Evolutionary conservation across 2,888 invertebrate species (phyloP), one percentile per base, ranked within the genome.

Genomic region (Eupithecia exiguata): DNA sequence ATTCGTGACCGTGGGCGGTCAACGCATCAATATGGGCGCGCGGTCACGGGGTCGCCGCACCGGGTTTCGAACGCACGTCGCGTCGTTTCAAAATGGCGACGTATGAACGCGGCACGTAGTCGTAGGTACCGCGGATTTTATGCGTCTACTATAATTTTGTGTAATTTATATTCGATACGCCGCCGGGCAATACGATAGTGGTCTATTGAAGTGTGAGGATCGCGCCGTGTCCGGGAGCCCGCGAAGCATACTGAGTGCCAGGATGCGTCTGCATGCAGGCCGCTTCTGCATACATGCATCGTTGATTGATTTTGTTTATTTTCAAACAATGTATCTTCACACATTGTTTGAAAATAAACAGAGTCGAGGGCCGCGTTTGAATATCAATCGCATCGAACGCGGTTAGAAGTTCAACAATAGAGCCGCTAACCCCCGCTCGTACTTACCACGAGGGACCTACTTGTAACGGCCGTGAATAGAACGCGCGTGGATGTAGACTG

Each of bases 91-190:
- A 88, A 87, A 89, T 88, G 88, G 88, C 89, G 87, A 83, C 86
- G 80, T 72, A 79, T 80, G 78, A 82, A 83, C 82, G 82, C 79
- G 82, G 82, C 86, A 87, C 85, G 87, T 58, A 58, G 12, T n/a
- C 36, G 9, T 62, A 62, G 7, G 30, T 84, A 83, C 83, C 84
- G 89, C 87, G 82, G 88, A 88, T 87, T 88, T 88, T 88, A 88
- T 89, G 87, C 88, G 87, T 86, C 87, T 88, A 85, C 88, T 88
- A 89, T 89, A 88, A 89, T 89, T 88, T 92, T 85, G 89, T 90
- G 89, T 92, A 92, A 92, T 94, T 93, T 92, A 93, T 92, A 94
- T 94, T 92, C 94, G 90, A 89, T 91, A 87, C 92, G 88, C 85
- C 78, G 70, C 86, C 90, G 49, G 89, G 87, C 84, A 83, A 83